Conservation (phyloP, 92 coral and sea anemone species). For the Virgularia gustaviana region DNA sequence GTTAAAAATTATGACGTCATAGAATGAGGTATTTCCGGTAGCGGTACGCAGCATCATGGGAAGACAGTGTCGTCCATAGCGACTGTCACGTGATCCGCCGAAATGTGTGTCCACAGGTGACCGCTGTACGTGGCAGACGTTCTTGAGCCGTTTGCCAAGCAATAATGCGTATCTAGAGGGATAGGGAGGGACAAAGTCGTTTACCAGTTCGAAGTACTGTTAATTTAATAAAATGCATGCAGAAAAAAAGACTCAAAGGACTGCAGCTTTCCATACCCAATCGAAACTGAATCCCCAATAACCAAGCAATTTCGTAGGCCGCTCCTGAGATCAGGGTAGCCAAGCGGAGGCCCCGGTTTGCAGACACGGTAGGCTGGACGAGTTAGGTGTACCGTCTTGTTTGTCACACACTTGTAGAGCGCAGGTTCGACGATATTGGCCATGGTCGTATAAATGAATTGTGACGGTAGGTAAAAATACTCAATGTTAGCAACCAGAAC, state of each 20-base stretch:
- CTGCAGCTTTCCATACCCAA: conserved; percentile 85
- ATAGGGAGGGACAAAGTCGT: background rate
- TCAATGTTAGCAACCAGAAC: too few species aligned
- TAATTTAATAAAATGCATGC: too few species aligned
- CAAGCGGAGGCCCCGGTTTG: conserved; percentile 81
- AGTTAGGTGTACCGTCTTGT: too few species aligned
- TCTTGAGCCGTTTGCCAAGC: conserved; percentile 51
- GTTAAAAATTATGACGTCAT: conserved; percentile 82
- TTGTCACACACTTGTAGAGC: too few species aligned
- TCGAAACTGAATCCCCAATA: conserved; percentile 83
- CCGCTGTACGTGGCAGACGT: conserved; percentile 81
- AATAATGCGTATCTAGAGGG: conserved; percentile 57
- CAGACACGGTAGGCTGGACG: conserved; percentile 67
- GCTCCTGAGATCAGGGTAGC: conserved; percentile 44
- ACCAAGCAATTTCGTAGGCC: conserved; percentile 57
- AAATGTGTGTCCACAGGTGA: conserved; percentile 81
- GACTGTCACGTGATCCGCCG: conserved; percentile 73
- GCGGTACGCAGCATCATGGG: conserved; percentile 76
- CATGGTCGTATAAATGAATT: too few species aligned
- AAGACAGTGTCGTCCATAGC: conserved; percentile 70
- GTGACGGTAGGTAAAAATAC: too few species aligned
- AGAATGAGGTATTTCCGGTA: conserved; percentile 60
- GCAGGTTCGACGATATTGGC: too few species aligned
- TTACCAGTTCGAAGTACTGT: too few species aligned
- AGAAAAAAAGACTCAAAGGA: too few species aligned